Conservation (phyloP, 2,113 vertebrate genomes). For the Hystrix cristata region DNA sequence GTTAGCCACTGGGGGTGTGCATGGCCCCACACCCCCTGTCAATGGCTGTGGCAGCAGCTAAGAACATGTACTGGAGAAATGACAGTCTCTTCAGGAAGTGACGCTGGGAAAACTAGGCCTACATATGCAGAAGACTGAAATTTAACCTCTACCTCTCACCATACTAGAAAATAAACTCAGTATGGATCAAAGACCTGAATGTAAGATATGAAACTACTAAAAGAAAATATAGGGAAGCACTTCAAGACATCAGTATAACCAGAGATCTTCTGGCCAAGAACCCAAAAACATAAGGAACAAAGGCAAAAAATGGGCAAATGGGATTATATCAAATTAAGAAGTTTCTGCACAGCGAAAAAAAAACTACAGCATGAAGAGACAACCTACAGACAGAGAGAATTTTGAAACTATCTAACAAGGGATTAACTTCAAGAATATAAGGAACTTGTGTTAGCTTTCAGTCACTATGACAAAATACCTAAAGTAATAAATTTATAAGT, state of each 20-base stretch:
- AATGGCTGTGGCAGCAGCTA: not conserved
- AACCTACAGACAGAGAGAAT: not conserved
- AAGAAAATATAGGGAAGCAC: not conserved
- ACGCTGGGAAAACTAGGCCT: not conserved
- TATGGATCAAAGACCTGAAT: not conserved
- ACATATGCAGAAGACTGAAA: not conserved
- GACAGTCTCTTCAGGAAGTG: not conserved
- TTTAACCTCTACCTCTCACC: too few species aligned
- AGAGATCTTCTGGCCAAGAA: not conserved
- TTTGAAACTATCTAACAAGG: not conserved
- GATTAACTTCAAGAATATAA: not conserved
- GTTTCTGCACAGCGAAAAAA: not conserved
- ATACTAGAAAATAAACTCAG: not conserved
- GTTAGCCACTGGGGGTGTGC: not conserved
- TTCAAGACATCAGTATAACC: not conserved
- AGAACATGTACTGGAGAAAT: not conserved
- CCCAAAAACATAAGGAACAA: not conserved
- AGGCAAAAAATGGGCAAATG: not conserved
- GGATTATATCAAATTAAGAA: not conserved
- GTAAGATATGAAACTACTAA: not conserved
- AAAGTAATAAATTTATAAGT: not conserved
- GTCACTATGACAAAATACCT: not conserved
- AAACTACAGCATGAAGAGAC: not conserved
- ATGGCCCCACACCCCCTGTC: not conserved
- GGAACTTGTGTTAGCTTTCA: not conserved